Conservation (phyloP, 2,797 vertebrate genomes). For the Neosilurus hyrtlii region DNA sequence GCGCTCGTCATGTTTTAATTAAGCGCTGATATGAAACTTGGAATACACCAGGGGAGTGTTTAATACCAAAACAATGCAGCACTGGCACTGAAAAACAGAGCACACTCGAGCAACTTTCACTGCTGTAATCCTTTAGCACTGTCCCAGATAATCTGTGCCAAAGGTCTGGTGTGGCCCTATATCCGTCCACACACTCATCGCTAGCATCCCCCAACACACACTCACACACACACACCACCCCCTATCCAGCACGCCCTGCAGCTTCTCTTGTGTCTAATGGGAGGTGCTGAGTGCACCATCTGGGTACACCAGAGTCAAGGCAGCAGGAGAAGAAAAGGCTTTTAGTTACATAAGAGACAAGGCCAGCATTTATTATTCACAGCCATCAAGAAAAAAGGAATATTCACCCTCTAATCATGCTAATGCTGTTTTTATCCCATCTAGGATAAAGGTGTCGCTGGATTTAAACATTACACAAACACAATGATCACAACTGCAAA, state of each 20-base stretch:
- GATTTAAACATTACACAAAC: neutral
- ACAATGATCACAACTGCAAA: neutral
- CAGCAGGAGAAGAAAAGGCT: conserved; percentile 57
- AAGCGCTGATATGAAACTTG: conserved; percentile 34
- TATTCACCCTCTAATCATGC: conserved; percentile 4
- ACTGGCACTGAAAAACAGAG: conserved; percentile 8
- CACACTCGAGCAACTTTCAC: neutral
- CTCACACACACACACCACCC: conserved; percentile 37
- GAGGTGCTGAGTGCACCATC: conserved; percentile 47
- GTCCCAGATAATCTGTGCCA: conserved; percentile 34
- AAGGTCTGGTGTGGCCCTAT: conserved; percentile 37
- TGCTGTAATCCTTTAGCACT: conserved; percentile 34
- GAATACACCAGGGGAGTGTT: neutral
- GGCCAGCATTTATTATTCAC: conserved; percentile 30
- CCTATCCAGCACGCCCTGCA: conserved; percentile 42
- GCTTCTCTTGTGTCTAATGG: conserved; percentile 40
- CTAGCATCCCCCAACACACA: neutral
- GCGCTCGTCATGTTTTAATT: conserved; percentile 32
- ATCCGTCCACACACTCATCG: conserved; percentile 31
- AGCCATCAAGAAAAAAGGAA: conserved; percentile 6
- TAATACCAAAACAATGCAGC: conserved; percentile 8
- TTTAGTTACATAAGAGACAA: conserved; percentile 62
- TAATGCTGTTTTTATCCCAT: neutral
- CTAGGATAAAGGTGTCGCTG: neutral
- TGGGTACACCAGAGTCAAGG: conserved; percentile 55